phyloP scores from a whole-genome alignment of 2,113 vertebrate species.

The Trichechus manatus region DNA sequence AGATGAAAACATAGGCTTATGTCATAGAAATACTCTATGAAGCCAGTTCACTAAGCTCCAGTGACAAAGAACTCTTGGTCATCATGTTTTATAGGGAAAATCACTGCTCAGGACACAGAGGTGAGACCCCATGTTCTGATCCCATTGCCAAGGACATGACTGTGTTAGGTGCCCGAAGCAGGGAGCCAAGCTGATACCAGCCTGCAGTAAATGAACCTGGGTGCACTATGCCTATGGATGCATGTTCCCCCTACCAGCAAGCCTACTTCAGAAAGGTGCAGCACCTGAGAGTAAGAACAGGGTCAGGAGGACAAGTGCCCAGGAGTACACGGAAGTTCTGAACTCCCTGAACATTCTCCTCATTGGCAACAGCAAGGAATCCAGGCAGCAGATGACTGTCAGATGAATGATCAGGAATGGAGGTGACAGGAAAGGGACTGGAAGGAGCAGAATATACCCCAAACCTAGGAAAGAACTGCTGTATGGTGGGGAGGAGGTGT shows the following conservation, averaged over 20 bases:
- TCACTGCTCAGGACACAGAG: background rate
- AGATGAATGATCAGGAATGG: background rate
- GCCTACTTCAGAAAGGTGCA: background rate
- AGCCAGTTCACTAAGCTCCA: background rate
- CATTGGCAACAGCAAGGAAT: background rate
- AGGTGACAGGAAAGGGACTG: background rate
- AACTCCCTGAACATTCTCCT: background rate
- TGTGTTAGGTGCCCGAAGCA: no score
- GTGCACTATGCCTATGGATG: background rate
- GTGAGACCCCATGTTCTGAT: background rate
- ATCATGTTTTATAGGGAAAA: background rate
- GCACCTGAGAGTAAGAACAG: background rate
- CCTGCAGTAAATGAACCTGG: background rate
- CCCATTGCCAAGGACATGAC: background rate
- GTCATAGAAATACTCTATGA: background rate
- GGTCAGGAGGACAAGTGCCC: background rate
- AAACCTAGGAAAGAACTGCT: background rate
- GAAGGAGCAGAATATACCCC: background rate
- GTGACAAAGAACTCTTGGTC: background rate
- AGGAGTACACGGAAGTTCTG: background rate
- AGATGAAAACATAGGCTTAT: background rate
- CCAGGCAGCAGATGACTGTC: background rate
- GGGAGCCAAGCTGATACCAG: background rate
- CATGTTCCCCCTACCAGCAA: background rate
- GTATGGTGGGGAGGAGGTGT: accelerated